Evolutionary conservation across 2,797 vertebrate species (phyloP).

Genomic region (Malurus splendens): DNA sequence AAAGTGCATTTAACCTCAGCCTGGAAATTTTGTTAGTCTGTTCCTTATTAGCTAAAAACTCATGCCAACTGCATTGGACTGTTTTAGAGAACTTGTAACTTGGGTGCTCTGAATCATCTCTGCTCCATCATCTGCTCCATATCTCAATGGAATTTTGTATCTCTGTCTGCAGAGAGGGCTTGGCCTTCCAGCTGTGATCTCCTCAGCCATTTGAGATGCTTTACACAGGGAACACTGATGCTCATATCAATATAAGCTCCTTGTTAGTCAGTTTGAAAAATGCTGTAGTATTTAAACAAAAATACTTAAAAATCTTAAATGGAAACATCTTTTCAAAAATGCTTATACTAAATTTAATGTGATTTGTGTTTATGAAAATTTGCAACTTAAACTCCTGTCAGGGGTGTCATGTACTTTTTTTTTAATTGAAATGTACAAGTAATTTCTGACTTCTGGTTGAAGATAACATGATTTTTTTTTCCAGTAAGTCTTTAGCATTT

Average conservation of each 20-base stretch:
- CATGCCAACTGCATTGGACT: not conserved
- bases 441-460: not conserved
- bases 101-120: not conserved
- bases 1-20: not conserved
- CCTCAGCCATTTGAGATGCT: not conserved
- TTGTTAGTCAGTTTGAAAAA: not conserved
- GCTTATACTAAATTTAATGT: not conserved
- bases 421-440: not conserved
- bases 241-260: not conserved
- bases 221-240: not conserved
- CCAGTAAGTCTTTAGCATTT: not conserved
- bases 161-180: not conserved
- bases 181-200: not conserved
- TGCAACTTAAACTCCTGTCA: not conserved
- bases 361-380: not conserved
- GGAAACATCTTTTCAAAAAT: not conserved
- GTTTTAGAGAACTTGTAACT: not conserved
- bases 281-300: not conserved
- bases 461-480: not conserved
- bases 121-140: not conserved
- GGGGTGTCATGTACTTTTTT: not conserved
- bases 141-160: not conserved
- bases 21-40: too few species aligned
- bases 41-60: not conserved
- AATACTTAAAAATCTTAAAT: not conserved